Base-by-base conservation (phyloP, 2,888 invertebrate species). In the Ditylenchus weischeri region DNA sequence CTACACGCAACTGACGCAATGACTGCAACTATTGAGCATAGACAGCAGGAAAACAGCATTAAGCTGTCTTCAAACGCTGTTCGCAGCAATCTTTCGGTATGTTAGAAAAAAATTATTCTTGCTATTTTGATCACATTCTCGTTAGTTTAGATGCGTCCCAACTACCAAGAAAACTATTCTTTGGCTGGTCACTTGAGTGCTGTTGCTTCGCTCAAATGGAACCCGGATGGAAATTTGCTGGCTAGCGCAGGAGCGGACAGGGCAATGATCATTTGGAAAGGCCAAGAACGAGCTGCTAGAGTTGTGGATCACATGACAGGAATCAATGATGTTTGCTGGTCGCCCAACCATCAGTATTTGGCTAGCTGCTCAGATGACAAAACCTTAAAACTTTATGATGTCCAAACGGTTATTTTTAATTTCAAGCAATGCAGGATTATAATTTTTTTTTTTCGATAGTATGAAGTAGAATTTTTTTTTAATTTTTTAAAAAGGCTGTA, bases 251-350 rank as follows among this genome's bases (percentile, higher is more conserved):
- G 79, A 11, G 78, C 79, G 0, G 81, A 81, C 62, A 81, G 78
- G 68, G 77, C 79, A 11, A 72, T 81, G 35, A 72, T 76, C 43
- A 72, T 80, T 21, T 80, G 80, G 80, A 73, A 70, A 38, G 64
- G 72, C 21, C 59, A 60, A 2, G 78, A 96, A 10, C 43, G 8
- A 43, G 43, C 15, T 43, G 43, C 43, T 6, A 43, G 43, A 43
- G 15, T 43, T 43, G 43, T 43, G 43, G 43, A 43, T 43, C 98
- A 98, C 85, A 96, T 96, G 85, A 88, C 96, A 85, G 98, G 98
- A 71, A 93, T 98, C 77, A 95, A 94, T 76, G 98, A 99, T 87
- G 92, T 98, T 38, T 93, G 95, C 0, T 98, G 98, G 98, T 95
- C 95, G 6, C 91, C 91, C 71, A 98, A 99, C 84, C 93, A 93